A percentile compares a stretch with the other conserved stretches of the same genome.
Evolutionary conservation across 2,797 vertebrate species (phyloP).

Genomic region (Champsocephalus esox): DNA sequence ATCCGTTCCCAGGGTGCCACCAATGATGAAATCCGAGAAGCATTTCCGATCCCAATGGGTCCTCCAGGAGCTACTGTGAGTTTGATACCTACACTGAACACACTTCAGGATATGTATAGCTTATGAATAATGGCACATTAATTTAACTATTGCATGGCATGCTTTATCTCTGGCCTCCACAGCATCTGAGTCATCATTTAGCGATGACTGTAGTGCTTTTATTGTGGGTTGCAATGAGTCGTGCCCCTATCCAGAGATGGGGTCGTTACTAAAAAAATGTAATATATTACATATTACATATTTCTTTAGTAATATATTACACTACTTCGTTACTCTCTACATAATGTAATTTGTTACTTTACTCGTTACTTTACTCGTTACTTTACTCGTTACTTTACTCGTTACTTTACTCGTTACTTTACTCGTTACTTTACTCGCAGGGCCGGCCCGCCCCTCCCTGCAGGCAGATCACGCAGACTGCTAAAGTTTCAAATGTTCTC

Average conservation of each 20-base stretch:
- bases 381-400: too few relatives aligned
- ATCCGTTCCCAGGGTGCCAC: conserved; percentile 72
- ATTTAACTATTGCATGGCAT: conserved; percentile 38
- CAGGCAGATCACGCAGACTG: too few relatives aligned
- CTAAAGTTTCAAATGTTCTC: too few relatives aligned
- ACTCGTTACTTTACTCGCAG: too few relatives aligned
- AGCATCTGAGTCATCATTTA: conserved; percentile 38
- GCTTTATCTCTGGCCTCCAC: conserved; percentile 23
- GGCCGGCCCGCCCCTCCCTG: too few relatives aligned
- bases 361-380: too few relatives aligned
- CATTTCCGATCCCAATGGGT: conserved; percentile 84
- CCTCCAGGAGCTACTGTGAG: conserved; percentile 84
- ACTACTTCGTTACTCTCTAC: too few relatives aligned
- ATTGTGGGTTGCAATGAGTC: conserved; percentile 35
- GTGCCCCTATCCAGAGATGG: background rate
- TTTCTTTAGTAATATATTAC: too few relatives aligned
- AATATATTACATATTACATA: too few relatives aligned
- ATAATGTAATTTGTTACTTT: too few relatives aligned
- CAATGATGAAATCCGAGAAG: conserved; percentile 78
- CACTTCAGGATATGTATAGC: conserved; percentile 21
- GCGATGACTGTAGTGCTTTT: conserved; percentile 25
- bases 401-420: too few relatives aligned
- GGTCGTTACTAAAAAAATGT: too few relatives aligned
- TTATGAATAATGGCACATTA: conserved; percentile 31
- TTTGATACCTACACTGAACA: conserved; percentile 13